These are phyloP conservation scores for Philhelius pedissequus DNA, from an alignment of 2,888 invertebrate genomes.

Conservation along the genomic window DNA sequence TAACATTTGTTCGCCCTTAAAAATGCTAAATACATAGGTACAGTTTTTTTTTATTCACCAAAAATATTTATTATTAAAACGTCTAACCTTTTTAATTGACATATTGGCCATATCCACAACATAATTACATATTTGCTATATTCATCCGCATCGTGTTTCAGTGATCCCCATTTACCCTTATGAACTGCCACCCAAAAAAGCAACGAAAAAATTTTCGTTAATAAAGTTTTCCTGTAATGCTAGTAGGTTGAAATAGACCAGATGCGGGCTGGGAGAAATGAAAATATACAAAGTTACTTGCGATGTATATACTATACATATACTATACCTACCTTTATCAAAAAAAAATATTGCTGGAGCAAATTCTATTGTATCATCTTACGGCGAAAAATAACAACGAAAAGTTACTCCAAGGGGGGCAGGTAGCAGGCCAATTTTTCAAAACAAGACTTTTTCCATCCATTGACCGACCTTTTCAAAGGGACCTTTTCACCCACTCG, in stretches of 20 bases:
- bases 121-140: background rate
- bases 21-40: too few species aligned
- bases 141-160: background rate
- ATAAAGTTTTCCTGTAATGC: constrained; percentile 8
- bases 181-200: background rate
- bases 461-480: background rate
- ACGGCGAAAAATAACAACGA: background rate
- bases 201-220: constrained; percentile 13
- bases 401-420: background rate
- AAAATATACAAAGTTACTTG: background rate
- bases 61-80: too few species aligned
- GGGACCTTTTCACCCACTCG: background rate
- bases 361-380: background rate
- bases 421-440: constrained; percentile 7
- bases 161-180: background rate
- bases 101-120: too few species aligned
- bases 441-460: background rate
- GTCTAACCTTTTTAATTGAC: too few species aligned
- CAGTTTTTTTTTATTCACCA: too few species aligned
- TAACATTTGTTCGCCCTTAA: too few species aligned
- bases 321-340: background rate
- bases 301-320: background rate
- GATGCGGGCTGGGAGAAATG: background rate
- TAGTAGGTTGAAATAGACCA: background rate
- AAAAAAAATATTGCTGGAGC: constrained; percentile 24